Percentiles rank a stretch among this genome's conserved stretches.
Evolutionary conservation across 2,113 vertebrate genomes (phyloP).

Genomic region (Notothenia rossii): DNA sequence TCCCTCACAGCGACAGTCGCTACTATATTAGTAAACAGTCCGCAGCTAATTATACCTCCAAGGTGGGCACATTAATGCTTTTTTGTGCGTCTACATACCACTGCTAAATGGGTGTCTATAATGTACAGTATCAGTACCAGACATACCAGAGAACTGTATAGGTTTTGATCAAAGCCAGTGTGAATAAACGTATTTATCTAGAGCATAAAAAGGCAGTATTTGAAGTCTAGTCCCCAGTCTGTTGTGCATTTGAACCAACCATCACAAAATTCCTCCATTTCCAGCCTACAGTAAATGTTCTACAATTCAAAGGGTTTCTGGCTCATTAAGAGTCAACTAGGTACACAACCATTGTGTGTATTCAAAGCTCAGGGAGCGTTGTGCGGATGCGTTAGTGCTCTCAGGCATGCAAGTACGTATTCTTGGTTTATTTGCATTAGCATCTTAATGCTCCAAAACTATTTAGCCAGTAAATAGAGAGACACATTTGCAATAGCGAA

Average conservation of each 20-base stretch:
- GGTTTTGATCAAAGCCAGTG: neutral
- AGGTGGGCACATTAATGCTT: neutral
- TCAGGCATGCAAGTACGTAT: conserved; percentile 10
- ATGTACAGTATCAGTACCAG: neutral
- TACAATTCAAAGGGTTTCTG: conserved; percentile 19
- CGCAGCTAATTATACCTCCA: neutral
- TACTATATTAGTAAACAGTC: neutral
- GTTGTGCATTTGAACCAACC: neutral
- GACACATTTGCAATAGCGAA: neutral
- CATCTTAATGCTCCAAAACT: conserved; percentile 12
- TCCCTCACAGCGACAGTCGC: too few relatives aligned
- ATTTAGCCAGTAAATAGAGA: neutral
- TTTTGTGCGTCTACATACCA: neutral
- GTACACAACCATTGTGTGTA: conserved; percentile 1
- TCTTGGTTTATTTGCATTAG: conserved; percentile 12
- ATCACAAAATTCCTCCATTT: conserved; percentile 10
- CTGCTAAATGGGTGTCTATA: too few relatives aligned
- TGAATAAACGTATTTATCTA: conserved; percentile 5
- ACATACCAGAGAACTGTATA: neutral
- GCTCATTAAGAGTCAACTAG: conserved; percentile 31
- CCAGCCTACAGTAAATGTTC: neutral
- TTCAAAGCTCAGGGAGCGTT: conserved; percentile 21
- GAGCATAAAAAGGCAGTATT: neutral
- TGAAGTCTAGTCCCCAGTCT: neutral
- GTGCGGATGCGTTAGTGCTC: neutral